These are phyloP conservation scores for Pelusios castaneus DNA, from an alignment of 2,113 vertebrate species.

Conservation along the genomic window DNA sequence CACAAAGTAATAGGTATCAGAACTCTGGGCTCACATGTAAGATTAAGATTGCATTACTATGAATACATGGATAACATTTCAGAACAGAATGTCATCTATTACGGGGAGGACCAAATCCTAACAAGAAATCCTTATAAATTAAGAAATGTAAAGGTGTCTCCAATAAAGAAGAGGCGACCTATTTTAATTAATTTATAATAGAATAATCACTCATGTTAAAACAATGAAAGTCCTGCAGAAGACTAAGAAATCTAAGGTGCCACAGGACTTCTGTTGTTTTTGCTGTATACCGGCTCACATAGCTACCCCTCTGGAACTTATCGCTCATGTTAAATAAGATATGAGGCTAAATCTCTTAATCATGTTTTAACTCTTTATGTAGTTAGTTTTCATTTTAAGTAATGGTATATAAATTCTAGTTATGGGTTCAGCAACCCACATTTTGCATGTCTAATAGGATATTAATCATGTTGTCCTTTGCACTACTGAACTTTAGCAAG, in stretches of 20 bases:
- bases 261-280: too few relatives aligned
- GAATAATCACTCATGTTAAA: background rate
- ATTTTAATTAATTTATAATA: background rate
- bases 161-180: background rate
- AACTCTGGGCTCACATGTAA: background rate
- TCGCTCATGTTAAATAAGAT: background rate
- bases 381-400: conserved; percentile 1
- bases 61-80: background rate
- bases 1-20: background rate
- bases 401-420: background rate
- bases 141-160: background rate
- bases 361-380: background rate
- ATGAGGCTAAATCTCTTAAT: background rate
- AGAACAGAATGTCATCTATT: background rate
- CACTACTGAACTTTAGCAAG: background rate
- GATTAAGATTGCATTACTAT: background rate
- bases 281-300: too few relatives aligned
- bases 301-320: too few relatives aligned
- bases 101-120: background rate
- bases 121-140: background rate
- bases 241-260: too few relatives aligned
- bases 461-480: background rate
- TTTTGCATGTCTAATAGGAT: background rate
- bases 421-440: background rate
- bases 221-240: too few relatives aligned